phyloP scores from a whole-genome alignment of 2,797 vertebrate species.

The Percopsis omiscomaycus region DNA sequence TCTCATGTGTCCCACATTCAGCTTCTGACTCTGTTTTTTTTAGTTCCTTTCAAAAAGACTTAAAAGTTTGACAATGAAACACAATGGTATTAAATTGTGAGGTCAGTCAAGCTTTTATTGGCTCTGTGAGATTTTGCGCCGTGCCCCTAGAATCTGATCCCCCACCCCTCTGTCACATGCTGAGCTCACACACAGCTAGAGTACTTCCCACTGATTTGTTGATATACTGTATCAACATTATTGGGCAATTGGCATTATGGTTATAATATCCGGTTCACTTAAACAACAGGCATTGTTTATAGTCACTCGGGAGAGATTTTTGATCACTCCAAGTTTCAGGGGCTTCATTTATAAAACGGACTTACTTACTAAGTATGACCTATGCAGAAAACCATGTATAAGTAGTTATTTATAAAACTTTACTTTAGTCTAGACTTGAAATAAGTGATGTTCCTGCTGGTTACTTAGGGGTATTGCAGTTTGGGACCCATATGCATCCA shows the following conservation, averaged over 20 bases:
- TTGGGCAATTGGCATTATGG: constrained; percentile 16
- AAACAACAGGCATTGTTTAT: constrained; percentile 62
- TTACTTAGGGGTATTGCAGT: too few relatives aligned
- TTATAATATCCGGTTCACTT: constrained; percentile 33
- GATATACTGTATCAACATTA: constrained; percentile 46
- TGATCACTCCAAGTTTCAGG: constrained; percentile 52
- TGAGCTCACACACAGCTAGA: constrained; percentile 44
- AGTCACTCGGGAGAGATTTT: constrained; percentile 48
- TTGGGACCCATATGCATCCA: too few relatives aligned
- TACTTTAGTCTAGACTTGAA: too few relatives aligned
- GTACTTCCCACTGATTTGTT: constrained; percentile 40
- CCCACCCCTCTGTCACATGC: constrained; percentile 73
- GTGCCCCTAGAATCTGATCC: constrained; percentile 64
- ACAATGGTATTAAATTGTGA: constrained; percentile 40
- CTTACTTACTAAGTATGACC: too few relatives aligned
- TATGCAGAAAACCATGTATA: too few relatives aligned
- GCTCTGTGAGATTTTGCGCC: constrained; percentile 47
- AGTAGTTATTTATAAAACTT: too few relatives aligned
- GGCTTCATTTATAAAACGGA: too few relatives aligned
- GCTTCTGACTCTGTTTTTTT: constrained; percentile 33
- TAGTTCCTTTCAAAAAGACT: constrained; percentile 42
- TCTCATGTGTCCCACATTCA: constrained; percentile 33
- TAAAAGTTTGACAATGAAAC: constrained; percentile 51
- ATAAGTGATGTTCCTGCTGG: too few relatives aligned
- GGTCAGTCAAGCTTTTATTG: constrained; percentile 71